Conservation (phyloP, 2,888 invertebrate genomes). For the Drosophila testacea region DNA sequence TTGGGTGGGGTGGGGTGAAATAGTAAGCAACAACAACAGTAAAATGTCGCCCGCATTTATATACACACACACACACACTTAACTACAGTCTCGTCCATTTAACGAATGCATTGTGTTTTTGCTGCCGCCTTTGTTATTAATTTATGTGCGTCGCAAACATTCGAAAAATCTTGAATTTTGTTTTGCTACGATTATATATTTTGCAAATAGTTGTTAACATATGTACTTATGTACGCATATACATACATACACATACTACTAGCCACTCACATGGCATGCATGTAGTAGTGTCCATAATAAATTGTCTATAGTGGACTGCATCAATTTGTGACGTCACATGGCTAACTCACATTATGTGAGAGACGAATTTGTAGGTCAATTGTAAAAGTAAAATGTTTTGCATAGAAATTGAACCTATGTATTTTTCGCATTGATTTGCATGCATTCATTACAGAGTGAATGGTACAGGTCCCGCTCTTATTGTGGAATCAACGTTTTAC, state of each 20-base stretch:
- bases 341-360: not conserved
- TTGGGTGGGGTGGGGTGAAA: slow-evolving; percentile 3
- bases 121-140: slow-evolving; percentile 42
- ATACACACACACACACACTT: slow-evolving; percentile 8
- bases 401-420: slow-evolving; percentile 7
- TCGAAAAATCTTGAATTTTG: slow-evolving; percentile 2
- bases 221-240: not conserved
- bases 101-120: slow-evolving; percentile 2
- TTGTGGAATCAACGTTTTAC: slow-evolving; percentile 20
- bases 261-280: slow-evolving; percentile 9
- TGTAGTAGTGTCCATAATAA: slow-evolving; percentile 8
- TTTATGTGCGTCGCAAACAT: slow-evolving; percentile 56
- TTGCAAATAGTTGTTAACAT: slow-evolving; percentile 9
- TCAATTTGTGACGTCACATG: slow-evolving; percentile 44
- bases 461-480: not conserved
- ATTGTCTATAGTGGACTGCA: slow-evolving; percentile 2
- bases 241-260: not conserved
- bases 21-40: slow-evolving; percentile 7
- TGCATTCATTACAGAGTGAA: slow-evolving; percentile 19
- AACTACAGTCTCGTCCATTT: slow-evolving; percentile 32
- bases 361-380: slow-evolving; percentile 20
- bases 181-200: not conserved
- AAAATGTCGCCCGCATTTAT: slow-evolving; percentile 55
- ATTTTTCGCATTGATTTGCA: slow-evolving; percentile 48
- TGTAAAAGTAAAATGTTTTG: slow-evolving; percentile 14